Conservation (phyloP, 92 coral and sea anemone genomes). For the Epizoanthus stellaris region DNA sequence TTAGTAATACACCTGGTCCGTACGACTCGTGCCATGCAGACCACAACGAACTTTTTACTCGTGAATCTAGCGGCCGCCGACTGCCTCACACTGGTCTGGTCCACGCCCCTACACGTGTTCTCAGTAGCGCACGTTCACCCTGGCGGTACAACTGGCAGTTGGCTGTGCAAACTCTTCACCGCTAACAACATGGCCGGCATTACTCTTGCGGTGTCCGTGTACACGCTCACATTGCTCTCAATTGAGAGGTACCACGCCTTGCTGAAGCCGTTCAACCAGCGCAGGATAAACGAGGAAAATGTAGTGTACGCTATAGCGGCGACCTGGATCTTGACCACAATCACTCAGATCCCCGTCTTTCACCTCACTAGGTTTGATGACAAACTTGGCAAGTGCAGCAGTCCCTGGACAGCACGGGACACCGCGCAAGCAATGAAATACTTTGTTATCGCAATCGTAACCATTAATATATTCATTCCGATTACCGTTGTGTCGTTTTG, state of each 20-base stretch:
- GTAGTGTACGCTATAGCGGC: slow-evolving; percentile 61
- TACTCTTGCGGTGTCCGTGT: slow-evolving; percentile 67
- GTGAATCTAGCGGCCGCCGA: slow-evolving; percentile 34
- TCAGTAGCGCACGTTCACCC: slow-evolving; percentile 8
- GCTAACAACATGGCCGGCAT: slow-evolving; percentile 74
- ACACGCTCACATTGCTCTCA: slow-evolving; percentile 72
- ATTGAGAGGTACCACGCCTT: slow-evolving; percentile 82
- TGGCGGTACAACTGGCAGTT: slow-evolving; percentile 9
- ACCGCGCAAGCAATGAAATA: slow-evolving; percentile 59
- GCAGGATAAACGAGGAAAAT: slow-evolving; percentile 63
- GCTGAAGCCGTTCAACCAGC: slow-evolving; percentile 59
- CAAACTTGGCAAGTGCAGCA: slow-evolving; percentile 44
- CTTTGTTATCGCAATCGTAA: slow-evolving; percentile 53
- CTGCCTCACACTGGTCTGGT: slow-evolving; percentile 26
- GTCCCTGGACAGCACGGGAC: slow-evolving; percentile 53
- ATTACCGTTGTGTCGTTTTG: slow-evolving; percentile 60
- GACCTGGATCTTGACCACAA: slow-evolving; percentile 66
- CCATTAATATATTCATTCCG: slow-evolving; percentile 56
- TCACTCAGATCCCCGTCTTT: slow-evolving; percentile 69
- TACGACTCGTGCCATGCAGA: slow-evolving; percentile 17
- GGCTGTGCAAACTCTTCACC: slow-evolving; percentile 63
- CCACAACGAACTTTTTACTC: slow-evolving; percentile 25
- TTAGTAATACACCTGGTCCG: slow-evolving; percentile 30
- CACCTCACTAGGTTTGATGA: slow-evolving; percentile 28
- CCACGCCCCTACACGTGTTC: slow-evolving; percentile 32